Evolutionary conservation across 2,113 vertebrate genomes (phyloP).

Genomic region (Raja brachyura): DNA sequence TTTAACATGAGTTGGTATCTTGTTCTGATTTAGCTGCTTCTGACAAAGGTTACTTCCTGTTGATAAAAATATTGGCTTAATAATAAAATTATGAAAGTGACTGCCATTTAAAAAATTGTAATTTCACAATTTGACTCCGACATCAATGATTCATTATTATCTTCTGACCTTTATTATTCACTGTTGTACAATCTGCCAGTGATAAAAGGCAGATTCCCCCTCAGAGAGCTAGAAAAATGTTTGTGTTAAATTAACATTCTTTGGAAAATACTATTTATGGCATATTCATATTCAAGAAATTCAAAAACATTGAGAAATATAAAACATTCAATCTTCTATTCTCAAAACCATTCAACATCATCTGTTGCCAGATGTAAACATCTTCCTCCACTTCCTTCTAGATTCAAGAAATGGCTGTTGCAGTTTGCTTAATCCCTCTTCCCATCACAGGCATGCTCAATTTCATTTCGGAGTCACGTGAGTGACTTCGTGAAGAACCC

Average conservation of each 20-base stretch:
- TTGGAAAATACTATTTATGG: neutral
- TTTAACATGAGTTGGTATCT: constrained; percentile 65
- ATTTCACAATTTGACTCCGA: neutral
- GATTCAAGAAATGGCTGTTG: neutral
- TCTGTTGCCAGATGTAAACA: neutral
- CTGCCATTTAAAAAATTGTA: neutral
- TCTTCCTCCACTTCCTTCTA: neutral
- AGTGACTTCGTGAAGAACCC: too few relatives aligned
- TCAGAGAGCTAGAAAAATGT: neutral
- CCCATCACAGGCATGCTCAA: neutral
- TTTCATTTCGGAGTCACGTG: too few relatives aligned
- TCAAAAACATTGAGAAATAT: neutral
- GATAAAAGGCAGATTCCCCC: neutral
- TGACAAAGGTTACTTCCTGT: constrained; percentile 69
- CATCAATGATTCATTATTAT: neutral
- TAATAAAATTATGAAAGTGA: neutral
- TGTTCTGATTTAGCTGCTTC: constrained; percentile 54
- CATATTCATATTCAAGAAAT: neutral
- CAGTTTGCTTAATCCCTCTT: neutral
- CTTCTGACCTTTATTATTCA: neutral
- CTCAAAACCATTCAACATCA: neutral
- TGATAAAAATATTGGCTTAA: constrained; percentile 29
- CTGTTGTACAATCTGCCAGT: neutral
- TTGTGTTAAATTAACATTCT: neutral
- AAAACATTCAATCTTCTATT: neutral